Conservation (phyloP, 2,888 invertebrate species). For the Capitulum mitella region DNA sequence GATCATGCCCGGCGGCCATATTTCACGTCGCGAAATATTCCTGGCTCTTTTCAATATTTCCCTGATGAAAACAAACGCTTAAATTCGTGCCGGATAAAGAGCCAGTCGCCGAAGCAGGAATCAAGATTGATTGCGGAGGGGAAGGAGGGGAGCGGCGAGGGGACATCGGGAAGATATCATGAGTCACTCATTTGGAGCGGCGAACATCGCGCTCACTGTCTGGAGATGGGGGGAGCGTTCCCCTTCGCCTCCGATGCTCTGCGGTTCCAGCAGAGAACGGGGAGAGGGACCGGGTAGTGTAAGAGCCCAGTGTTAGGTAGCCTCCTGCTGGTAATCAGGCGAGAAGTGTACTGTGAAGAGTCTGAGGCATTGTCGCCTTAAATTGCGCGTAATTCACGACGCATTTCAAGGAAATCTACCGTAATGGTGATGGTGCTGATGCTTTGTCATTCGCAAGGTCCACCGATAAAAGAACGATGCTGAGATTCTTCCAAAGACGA, state of each 20-base stretch:
- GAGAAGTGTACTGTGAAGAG: too few relatives aligned
- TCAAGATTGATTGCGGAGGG: not conserved
- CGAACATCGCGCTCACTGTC: not conserved
- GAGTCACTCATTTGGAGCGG: slow-evolving; percentile 15
- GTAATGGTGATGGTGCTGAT: too few relatives aligned
- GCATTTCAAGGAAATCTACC: too few relatives aligned
- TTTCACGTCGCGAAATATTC: slow-evolving; percentile 15
- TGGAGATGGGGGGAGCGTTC: not conserved
- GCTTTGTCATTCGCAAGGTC: too few relatives aligned
- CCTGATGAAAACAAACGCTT: slow-evolving; percentile 24
- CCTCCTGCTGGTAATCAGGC: too few relatives aligned
- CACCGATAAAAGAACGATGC: too few relatives aligned
- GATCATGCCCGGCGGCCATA: slow-evolving; percentile 2
- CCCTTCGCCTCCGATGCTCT: not conserved
- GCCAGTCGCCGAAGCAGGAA: not conserved
- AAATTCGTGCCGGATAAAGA: slow-evolving; percentile 20
- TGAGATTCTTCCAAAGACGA: too few relatives aligned
- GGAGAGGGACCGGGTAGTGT: too few relatives aligned
- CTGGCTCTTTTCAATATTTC: slow-evolving; percentile 21
- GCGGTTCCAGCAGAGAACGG: too few relatives aligned
- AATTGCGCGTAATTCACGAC: too few relatives aligned
- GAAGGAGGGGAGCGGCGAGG: not conserved
- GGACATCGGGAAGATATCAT: not conserved
- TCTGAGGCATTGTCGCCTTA: too few relatives aligned
- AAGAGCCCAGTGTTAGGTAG: too few relatives aligned